Conservation (phyloP, 2,113 vertebrate genomes). For the Entelurus aequoreus region DNA sequence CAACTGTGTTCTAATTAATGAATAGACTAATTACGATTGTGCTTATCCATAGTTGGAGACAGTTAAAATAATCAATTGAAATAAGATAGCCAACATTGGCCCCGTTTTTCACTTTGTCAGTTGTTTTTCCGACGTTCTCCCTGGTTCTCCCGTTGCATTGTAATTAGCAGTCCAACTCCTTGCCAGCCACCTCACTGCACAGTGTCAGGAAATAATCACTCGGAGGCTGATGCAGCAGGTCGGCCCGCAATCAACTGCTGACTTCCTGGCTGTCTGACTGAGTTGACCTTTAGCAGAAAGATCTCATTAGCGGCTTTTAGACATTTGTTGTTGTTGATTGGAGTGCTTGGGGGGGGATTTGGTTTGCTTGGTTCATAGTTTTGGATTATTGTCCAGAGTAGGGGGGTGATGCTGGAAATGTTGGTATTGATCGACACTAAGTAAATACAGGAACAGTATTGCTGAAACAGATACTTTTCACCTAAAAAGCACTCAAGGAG, state of each 20-base stretch:
- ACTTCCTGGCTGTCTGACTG: slow-evolving; percentile 42
- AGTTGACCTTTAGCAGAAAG: slow-evolving; percentile 22
- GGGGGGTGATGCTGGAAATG: no score
- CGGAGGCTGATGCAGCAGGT: slow-evolving; percentile 33
- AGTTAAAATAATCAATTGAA: no score
- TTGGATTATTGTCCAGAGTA: neutral
- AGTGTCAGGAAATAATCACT: slow-evolving; percentile 37
- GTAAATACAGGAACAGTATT: no score
- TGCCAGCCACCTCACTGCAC: slow-evolving; percentile 18
- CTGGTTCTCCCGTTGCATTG: slow-evolving; percentile 14
- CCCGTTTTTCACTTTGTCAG: neutral
- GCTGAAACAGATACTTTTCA: no score
- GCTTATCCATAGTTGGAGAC: no score
- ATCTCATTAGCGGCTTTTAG: slow-evolving; percentile 35
- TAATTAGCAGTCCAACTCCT: slow-evolving; percentile 34
- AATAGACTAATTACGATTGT: no score
- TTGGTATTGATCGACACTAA: no score
- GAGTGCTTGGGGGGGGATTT: neutral
- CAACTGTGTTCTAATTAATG: no score
- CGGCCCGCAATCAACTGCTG: slow-evolving; percentile 20
- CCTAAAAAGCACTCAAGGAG: no score
- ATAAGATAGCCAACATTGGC: no score
- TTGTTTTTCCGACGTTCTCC: neutral
- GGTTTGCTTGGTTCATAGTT: neutral
- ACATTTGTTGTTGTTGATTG: slow-evolving; percentile 21